Base-by-base conservation (phyloP, 2,113 vertebrate genomes). In the Baryphthengus martii region DNA sequence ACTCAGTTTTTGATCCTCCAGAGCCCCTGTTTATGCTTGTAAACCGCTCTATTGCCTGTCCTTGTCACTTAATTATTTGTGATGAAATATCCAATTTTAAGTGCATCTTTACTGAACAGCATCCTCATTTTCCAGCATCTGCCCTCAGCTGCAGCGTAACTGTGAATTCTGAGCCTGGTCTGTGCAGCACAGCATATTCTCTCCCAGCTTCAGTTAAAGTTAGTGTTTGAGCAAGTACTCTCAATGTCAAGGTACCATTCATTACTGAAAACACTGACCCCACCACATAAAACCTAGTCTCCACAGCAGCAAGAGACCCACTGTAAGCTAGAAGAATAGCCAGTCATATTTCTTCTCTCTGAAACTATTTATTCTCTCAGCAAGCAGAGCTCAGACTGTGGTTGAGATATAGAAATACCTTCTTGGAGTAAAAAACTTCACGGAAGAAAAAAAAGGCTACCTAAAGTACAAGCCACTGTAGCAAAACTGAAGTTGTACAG, bases 41-140 rank as follows among this genome's bases (percentile, higher is more conserved):
- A 86, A 95, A 86, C 68, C 84, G 53, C 90, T 95, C 63, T 75
- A 80, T 55, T 90, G 89, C 86, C 49, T 71, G 40, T 47, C 52
- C 86, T 92, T 88, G 50, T 71, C 90, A 77, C 81, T 93, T 95
- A 37, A 88, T 88, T 93, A 83, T 62, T 92, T 86, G 79, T 77
- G 58, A 77, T 55, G 63, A 83, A 80, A 83, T 55, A 55, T 83
- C 68, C 55, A 31, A 29, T 55, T 53, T 39, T n/a, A 70, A 77
- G 58, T 53, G 56, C 16, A 73, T 74, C 79, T 90, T 88, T 77
- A 65, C 63, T 62, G 85, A 92, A 45, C 13, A 85, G 74, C 66
- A 63, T 78, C 58, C 71, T 61, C 13, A 23, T 62, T 0, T 62
- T 66, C 47, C 53, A 59, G 55, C 1, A 1, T 10, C 50, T 67